A percentile compares a stretch with the other conserved stretches of the same genome.
Evolutionary conservation across 1,140 invertebrate genomes (phyloP).

Genomic region (Pararge aegeria): DNA sequence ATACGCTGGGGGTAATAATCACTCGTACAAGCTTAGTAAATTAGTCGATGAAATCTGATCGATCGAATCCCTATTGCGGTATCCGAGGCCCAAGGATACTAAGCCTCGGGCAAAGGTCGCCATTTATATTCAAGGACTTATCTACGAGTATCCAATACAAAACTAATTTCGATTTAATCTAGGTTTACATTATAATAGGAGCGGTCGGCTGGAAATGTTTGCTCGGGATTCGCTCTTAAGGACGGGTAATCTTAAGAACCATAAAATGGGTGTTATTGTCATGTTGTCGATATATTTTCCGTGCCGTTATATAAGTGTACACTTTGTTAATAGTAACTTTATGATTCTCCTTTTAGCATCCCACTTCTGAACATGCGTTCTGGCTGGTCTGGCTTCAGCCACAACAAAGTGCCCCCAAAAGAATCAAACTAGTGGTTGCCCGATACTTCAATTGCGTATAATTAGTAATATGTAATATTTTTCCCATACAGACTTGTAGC

Average conservation of each 20-base stretch:
- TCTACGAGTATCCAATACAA: constrained; percentile 7
- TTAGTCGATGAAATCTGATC: constrained; percentile 1
- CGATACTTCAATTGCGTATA: no score
- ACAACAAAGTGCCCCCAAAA: no score
- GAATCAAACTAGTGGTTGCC: no score
- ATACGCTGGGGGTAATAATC: no score
- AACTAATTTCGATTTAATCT: constrained; percentile 9
- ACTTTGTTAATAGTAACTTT: no score
- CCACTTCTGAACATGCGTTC: no score
- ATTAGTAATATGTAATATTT: no score
- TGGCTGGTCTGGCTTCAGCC: no score
- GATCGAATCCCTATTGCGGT: neutral
- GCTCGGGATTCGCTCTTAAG: neutral
- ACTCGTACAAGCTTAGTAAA: neutral
- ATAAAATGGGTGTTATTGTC: neutral
- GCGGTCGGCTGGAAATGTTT: neutral
- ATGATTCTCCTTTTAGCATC: no score
- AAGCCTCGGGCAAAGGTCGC: neutral
- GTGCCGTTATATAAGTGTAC: no score
- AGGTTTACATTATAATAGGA: constrained; percentile 2
- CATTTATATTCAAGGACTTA: constrained; percentile 9
- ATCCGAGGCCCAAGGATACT: neutral
- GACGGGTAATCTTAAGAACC: neutral
- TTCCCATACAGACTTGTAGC: no score
- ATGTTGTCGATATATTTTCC: neutral